These are phyloP conservation scores for Falco concolor DNA, from an alignment of 2,797 vertebrate species.

Conservation along the genomic window DNA sequence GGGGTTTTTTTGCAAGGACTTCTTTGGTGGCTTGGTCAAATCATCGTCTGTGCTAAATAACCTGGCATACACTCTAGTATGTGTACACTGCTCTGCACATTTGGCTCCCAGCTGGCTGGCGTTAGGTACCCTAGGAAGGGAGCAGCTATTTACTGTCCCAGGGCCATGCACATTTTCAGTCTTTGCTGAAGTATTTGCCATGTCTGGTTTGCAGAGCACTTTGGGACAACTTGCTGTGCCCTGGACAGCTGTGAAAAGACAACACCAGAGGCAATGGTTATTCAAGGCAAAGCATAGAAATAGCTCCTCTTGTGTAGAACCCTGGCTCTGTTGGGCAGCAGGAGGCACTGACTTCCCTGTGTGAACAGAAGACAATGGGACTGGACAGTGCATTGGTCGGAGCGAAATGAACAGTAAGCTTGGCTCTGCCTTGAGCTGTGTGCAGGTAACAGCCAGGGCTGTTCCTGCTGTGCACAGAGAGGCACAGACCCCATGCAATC, in stretches of 20 bases:
- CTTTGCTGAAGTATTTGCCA: neutral
- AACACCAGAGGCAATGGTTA: neutral
- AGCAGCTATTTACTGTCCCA: neutral
- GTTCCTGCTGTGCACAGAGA: neutral
- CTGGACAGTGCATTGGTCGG: neutral
- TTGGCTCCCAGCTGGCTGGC: neutral
- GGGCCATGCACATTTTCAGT: neutral
- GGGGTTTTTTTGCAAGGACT: neutral
- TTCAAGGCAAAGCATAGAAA: neutral
- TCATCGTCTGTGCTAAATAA: neutral
- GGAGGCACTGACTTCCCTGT: neutral
- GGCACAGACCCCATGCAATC: accelerated
- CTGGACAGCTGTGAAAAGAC: neutral
- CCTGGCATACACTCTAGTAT: neutral
- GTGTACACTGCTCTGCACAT: neutral
- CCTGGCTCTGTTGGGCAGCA: neutral
- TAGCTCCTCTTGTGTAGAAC: neutral
- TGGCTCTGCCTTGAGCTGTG: neutral
- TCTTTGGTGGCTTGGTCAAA: neutral
- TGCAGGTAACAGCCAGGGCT: neutral
- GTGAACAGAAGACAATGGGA: neutral
- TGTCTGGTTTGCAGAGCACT: neutral
- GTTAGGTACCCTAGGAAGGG: neutral
- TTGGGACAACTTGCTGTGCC: neutral
- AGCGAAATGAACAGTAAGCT: neutral